Base-by-base conservation (phyloP, 1,140 invertebrate species). In the Drosophila nigromelanica region DNA sequence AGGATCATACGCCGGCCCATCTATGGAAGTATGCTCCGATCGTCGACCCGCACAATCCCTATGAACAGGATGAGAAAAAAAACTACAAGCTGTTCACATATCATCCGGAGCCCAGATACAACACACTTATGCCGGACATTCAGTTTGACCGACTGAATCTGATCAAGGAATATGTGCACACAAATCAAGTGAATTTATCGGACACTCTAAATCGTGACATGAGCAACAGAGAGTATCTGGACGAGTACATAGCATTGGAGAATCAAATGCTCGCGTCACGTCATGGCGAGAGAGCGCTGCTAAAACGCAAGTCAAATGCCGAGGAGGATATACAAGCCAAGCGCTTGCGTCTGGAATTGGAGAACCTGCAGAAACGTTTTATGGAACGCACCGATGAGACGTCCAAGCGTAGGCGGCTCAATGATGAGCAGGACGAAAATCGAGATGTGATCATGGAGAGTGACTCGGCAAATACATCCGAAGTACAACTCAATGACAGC, bases 51-150 rank as follows among this genome's bases (percentile, higher is more conserved):
- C 73, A 76, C 4, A 91, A 91, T 67, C 75, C 90, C 2, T 66
- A 71, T n/a, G 89, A 91, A 1, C 35, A 39, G 11, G 90, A 91
- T 39, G 81, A 89, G 5, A 91, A 91, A 58, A 79, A 89, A 33
- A 89, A 91, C 37, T 91, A 91, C 42, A 89, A 91, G 48, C 14
- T 91, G n/a, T 91, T 86, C 24, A 82, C 89, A 2, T 89, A 91
- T 35, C 80, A 90, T 58, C 71, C 87, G 0, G 90, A 91, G 67
- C 90, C 90, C 43, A 73, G 90, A 21, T 91, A 91, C 21, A 91
- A 91, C 42, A 91, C 90, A 0, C 73, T 91, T 0, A 55, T 91
- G 21, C 76, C 81, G 0, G 90, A 91, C 51, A 91, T 91, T 43
- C 81, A 85, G 2, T 91, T 91, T 15, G 73, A 87, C 15, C 69